These are phyloP conservation scores for Nebria brevicollis DNA, from an alignment of 2,888 invertebrate genomes.

Conservation along the genomic window DNA sequence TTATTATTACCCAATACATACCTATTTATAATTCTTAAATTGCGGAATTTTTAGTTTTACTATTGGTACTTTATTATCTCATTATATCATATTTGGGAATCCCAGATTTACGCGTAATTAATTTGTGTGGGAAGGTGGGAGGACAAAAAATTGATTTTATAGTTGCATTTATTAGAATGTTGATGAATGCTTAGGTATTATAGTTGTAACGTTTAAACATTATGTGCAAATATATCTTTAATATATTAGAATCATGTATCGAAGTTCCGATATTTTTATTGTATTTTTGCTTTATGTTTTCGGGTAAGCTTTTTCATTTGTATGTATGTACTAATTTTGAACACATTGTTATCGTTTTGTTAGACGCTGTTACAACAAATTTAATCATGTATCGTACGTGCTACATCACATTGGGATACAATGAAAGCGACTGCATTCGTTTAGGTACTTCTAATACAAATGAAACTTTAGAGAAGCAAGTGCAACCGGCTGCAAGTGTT, in stretches of 20 bases:
- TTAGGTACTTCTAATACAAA: slow-evolving; percentile 67
- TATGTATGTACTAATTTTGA: background rate
- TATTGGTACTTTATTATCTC: background rate
- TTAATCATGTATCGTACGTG: slow-evolving; percentile 77
- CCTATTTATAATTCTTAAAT: too few relatives aligned
- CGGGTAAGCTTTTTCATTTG: slow-evolving; percentile 26
- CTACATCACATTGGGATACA: slow-evolving; percentile 67
- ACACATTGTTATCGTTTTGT: background rate
- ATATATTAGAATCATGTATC: slow-evolving; percentile 19
- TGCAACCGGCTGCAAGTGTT: slow-evolving; percentile 73
- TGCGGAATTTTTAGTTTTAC: background rate
- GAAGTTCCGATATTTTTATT: slow-evolving; percentile 33
- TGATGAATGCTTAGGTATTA: too few relatives aligned
- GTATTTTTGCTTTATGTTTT: slow-evolving; percentile 36
- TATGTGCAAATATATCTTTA: slow-evolving; percentile 15
- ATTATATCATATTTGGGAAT: background rate
- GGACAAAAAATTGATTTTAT: too few relatives aligned
- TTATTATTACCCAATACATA: too few relatives aligned
- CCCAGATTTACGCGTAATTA: slow-evolving; percentile 3
- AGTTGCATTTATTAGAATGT: too few relatives aligned
- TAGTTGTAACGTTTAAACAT: too few relatives aligned
- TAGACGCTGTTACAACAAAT: slow-evolving; percentile 72
- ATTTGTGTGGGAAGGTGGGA: background rate
- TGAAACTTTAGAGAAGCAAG: slow-evolving; percentile 64
- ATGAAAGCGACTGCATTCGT: slow-evolving; percentile 69